Evolutionary conservation across 2,888 invertebrate genomes (phyloP).

Genomic region (Antheraea assamensis): DNA sequence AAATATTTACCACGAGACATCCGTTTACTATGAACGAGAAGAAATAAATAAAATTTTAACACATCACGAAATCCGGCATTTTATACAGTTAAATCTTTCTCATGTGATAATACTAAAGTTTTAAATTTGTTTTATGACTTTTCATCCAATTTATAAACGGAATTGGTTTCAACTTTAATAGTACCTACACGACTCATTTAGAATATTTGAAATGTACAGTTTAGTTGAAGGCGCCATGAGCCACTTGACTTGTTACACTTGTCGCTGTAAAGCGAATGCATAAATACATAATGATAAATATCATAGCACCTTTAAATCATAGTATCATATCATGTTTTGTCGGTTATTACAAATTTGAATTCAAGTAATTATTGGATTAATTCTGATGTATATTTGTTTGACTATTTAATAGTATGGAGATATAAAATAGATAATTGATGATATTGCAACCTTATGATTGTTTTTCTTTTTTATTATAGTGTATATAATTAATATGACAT

Average conservation of each 20-base stretch:
- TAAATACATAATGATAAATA: slow-evolving; percentile 12
- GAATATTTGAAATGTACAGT: slow-evolving; percentile 10
- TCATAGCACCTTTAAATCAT: neutral
- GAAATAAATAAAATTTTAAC: neutral
- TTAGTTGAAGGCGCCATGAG: slow-evolving; percentile 17
- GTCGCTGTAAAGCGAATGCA: slow-evolving; percentile 14
- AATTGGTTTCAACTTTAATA: too few relatives aligned
- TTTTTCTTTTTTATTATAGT: neutral
- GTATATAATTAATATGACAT: neutral
- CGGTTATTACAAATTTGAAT: neutral
- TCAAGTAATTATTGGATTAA: slow-evolving; percentile 1
- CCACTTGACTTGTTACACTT: slow-evolving; percentile 19
- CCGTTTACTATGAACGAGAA: neutral
- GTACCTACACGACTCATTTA: neutral
- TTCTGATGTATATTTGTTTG: neutral
- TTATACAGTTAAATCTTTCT: too few relatives aligned
- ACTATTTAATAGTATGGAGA: neutral
- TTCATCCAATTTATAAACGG: too few relatives aligned
- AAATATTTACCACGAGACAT: neutral
- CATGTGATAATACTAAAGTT: too few relatives aligned
- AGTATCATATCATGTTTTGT: slow-evolving; percentile 1
- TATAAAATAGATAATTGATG: neutral
- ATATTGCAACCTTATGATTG: neutral
- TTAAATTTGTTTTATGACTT: too few relatives aligned
- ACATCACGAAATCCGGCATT: too few relatives aligned